These are phyloP conservation scores for Actinia equina DNA, from an alignment of 64 coral and sea anemone genomes.

Conservation along the genomic window DNA sequence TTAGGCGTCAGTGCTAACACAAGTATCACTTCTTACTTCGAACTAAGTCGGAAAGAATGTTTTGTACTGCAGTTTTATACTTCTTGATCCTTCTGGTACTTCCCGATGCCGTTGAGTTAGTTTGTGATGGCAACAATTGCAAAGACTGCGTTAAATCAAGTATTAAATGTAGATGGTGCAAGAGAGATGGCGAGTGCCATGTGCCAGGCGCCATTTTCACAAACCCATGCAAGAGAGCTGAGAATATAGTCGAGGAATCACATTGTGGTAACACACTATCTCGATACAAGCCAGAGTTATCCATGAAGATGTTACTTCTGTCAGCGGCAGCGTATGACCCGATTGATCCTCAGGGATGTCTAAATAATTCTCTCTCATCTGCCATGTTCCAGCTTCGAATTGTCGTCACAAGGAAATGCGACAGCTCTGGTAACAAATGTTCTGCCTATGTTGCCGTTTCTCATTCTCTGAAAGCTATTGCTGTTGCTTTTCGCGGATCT, in stretches of 20 bases:
- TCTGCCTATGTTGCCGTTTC: slow-evolving; percentile 48
- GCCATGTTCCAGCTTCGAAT: slow-evolving; percentile 20
- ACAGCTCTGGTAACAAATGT: slow-evolving; percentile 24
- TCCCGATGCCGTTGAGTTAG: too few species aligned
- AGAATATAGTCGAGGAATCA: neutral
- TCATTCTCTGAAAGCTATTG: slow-evolving; percentile 15
- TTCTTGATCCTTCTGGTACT: too few species aligned
- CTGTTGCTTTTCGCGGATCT: slow-evolving; percentile 47
- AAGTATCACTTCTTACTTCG: too few species aligned
- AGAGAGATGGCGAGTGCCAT: too few species aligned
- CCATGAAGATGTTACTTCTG: slow-evolving; percentile 45
- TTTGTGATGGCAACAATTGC: neutral
- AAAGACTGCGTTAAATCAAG: too few species aligned
- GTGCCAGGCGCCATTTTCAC: too few species aligned
- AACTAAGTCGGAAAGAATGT: too few species aligned
- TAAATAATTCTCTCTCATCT: slow-evolving; percentile 8
- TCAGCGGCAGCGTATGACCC: slow-evolving; percentile 24
- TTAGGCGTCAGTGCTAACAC: too few species aligned
- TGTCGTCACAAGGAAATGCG: slow-evolving; percentile 28
- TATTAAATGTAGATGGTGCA: too few species aligned
- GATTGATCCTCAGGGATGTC: slow-evolving; percentile 5
- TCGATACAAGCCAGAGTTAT: slow-evolving; percentile 19
- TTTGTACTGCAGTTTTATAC: too few species aligned
- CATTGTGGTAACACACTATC: slow-evolving; percentile 4
- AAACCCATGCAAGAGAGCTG: neutral